Conservation (phyloP, 2,888 invertebrate genomes). For the Nephrocerus scutellatus region DNA sequence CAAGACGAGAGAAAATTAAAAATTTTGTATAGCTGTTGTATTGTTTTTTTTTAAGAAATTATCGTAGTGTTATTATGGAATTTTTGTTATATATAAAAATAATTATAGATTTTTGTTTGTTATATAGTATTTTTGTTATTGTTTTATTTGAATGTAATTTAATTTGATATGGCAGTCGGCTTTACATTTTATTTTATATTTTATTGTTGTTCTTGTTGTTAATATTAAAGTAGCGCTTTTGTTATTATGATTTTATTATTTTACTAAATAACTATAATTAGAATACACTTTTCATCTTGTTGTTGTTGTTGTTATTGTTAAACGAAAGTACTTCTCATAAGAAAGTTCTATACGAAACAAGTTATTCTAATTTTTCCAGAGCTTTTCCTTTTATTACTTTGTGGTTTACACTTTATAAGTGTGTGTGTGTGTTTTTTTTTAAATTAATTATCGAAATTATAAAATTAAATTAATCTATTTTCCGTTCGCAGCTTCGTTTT, state of each 20-base stretch:
- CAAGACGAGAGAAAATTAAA: too few species aligned
- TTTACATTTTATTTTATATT: constrained; percentile 21
- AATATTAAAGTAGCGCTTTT: constrained; percentile 4
- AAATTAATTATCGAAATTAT: too few species aligned
- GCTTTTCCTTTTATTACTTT: constrained; percentile 16
- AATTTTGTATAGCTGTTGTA: too few species aligned
- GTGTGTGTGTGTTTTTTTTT: too few species aligned
- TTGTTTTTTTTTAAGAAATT: constrained; percentile 11
- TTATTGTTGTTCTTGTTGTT: constrained; percentile 15
- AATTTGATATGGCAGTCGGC: constrained; percentile 35
- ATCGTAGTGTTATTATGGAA: constrained; percentile 18
- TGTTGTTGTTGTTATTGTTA: constrained; percentile 18
- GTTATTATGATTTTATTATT: constrained; percentile 10
- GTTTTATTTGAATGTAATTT: constrained; percentile 21
- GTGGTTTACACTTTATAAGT: neutral
- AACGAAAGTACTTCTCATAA: neutral
- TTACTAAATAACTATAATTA: constrained; percentile 13
- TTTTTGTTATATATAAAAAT: constrained; percentile 15
- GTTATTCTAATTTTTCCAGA: constrained; percentile 23
- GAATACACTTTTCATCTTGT: constrained; percentile 26
- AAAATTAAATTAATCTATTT: too few species aligned
- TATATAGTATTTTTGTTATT: constrained; percentile 18
- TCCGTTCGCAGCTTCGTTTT: constrained; percentile 3
- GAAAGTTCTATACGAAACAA: neutral
- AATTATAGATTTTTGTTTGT: constrained; percentile 12